Conservation (phyloP, 2,797 vertebrate species). For the Trematomus bernacchii region DNA sequence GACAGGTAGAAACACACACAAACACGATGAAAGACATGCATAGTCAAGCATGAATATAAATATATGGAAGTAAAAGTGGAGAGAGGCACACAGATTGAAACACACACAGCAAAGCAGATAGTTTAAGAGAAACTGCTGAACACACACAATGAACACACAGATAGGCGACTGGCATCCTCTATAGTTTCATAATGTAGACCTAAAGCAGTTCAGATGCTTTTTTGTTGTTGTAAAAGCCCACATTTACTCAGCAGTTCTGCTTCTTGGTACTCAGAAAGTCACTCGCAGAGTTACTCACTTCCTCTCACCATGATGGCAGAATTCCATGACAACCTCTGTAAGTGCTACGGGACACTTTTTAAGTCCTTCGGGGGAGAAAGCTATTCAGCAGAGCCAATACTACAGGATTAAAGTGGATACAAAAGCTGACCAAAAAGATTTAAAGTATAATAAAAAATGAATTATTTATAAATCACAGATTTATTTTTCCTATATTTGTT, state of each 20-base stretch:
- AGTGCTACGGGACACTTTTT: conserved; percentile 13
- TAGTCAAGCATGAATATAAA: conserved; percentile 34
- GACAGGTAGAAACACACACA: conserved; percentile 60
- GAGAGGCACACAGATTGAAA: conserved; percentile 9
- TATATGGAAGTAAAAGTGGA: conserved; percentile 19
- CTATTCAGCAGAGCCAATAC: neutral
- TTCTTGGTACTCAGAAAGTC: neutral
- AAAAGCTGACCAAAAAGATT: conserved; percentile 35
- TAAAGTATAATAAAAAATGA: conserved; percentile 35
- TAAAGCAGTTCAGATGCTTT: neutral
- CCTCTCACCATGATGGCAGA: conserved; percentile 19
- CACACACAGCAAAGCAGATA: neutral
- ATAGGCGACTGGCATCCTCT: neutral
- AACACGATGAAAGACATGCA: conserved; percentile 42
- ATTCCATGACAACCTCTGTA: conserved; percentile 8
- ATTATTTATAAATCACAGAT: conserved; percentile 42
- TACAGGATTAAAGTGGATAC: conserved; percentile 11
- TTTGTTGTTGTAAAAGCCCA: conserved; percentile 19
- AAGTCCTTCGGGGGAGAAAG: conserved; percentile 5
- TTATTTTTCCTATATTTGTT: conserved; percentile 33
- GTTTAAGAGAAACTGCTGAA: neutral
- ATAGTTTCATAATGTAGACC: neutral
- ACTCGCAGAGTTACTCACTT: conserved; percentile 20
- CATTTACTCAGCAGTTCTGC: conserved; percentile 12
- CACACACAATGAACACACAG: neutral